A percentile compares a stretch with the other conserved stretches of the same genome.
Evolutionary conservation across 2,113 vertebrate genomes (phyloP).

Genomic region (Megaptera novaeangliae): DNA sequence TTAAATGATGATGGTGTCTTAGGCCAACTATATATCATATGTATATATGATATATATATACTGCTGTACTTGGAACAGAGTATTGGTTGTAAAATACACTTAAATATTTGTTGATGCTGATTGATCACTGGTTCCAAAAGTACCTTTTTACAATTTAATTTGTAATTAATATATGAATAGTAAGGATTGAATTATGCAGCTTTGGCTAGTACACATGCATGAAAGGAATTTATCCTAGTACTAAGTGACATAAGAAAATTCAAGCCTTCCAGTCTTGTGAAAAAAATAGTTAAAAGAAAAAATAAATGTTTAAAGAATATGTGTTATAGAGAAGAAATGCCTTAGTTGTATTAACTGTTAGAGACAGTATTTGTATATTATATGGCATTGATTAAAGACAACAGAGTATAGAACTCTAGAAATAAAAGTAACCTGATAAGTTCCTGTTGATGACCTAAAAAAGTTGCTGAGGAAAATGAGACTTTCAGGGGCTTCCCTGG

Average conservation of each 20-base stretch:
- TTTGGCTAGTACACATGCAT: neutral
- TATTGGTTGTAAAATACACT: neutral
- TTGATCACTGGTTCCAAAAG: neutral
- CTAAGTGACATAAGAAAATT: conserved; percentile 4
- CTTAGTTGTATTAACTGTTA: neutral
- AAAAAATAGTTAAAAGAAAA: neutral
- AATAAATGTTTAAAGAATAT: neutral
- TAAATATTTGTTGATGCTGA: neutral
- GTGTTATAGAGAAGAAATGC: neutral
- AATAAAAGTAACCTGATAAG: neutral
- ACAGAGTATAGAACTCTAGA: neutral
- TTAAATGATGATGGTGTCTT: neutral
- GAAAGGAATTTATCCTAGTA: neutral
- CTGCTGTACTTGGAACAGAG: neutral
- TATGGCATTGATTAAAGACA: neutral
- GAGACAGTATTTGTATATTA: neutral
- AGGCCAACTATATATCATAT: neutral
- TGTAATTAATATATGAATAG: neutral
- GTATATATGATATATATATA: neutral
- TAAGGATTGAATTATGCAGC: neutral
- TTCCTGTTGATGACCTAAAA: conserved; percentile 4
- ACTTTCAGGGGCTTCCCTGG: neutral
- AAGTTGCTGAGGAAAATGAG: neutral
- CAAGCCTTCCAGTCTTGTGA: neutral
- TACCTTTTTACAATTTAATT: neutral